These are phyloP conservation scores for Drosophila aff. DNA, from an alignment of 1,140 invertebrate species.

Conservation along the genomic window DNA sequence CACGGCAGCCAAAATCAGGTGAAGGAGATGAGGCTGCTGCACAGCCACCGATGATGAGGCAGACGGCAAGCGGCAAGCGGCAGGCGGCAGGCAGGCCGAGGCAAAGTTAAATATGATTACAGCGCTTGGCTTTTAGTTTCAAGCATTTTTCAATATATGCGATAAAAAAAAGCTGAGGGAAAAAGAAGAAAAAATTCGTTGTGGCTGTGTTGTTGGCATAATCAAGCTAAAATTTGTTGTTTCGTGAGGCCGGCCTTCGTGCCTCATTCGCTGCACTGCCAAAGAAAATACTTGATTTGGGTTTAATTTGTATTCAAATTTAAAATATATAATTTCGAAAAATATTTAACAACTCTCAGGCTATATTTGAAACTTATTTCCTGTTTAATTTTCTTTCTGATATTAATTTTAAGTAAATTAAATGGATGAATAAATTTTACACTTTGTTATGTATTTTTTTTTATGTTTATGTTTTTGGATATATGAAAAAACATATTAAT, in stretches of 20 bases:
- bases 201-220: constrained; percentile 32
- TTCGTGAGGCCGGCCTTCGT: constrained; percentile 49
- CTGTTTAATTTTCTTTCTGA: no score
- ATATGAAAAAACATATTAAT: no score
- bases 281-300: not conserved
- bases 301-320: not conserved
- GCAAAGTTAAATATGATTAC: constrained; percentile 73
- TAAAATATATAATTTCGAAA: not conserved
- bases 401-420: no score
- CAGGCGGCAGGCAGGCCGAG: constrained; percentile 22
- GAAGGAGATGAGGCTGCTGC: constrained; percentile 34
- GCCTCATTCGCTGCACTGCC: constrained; percentile 8
- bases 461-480: no score
- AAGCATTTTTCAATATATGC: constrained; percentile 69
- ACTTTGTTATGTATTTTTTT: no score
- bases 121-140: constrained; percentile 72
- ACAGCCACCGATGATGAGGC: constrained; percentile 29
- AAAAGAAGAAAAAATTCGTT: constrained; percentile 25
- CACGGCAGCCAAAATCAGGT: constrained; percentile 40
- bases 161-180: constrained; percentile 28
- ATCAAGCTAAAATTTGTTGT: constrained; percentile 58
- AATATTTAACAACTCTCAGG: no score
- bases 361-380: not conserved
- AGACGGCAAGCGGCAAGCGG: constrained; percentile 5
- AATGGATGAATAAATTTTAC: no score